Conservation (phyloP, 2,888 invertebrate species). For the Volucella inanis region DNA sequence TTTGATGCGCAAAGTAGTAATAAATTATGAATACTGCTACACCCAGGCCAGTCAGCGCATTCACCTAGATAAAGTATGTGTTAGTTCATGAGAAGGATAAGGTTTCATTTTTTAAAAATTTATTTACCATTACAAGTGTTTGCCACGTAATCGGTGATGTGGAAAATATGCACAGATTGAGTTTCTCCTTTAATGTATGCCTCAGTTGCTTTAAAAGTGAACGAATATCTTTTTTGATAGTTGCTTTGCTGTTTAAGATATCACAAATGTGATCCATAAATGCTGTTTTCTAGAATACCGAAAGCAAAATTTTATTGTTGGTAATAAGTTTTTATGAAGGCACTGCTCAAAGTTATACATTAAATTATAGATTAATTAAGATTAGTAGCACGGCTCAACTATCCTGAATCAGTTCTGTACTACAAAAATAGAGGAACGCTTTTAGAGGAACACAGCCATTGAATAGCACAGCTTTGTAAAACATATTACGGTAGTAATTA, state of each 20-base stretch:
- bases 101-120: neutral
- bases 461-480: no score
- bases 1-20: conserved; percentile 75
- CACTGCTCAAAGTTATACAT: no score
- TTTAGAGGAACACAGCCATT: no score
- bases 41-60: conserved; percentile 64
- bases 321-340: no score
- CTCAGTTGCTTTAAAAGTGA: conserved; percentile 60
- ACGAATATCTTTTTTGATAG: conserved; percentile 6
- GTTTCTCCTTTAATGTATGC: conserved; percentile 40
- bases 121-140: conserved; percentile 75
- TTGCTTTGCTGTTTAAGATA: neutral
- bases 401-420: no score
- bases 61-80: conserved; percentile 71
- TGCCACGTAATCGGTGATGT: conserved; percentile 63
- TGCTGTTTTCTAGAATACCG: conserved; percentile 30
- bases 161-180: conserved; percentile 71
- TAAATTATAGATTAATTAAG: no score
- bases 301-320: neutral
- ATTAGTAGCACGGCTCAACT: no score
- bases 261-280: conserved; percentile 15
- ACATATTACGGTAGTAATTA: no score
- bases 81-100: neutral
- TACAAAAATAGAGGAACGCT: no score
- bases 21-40: conserved; percentile 74